Percentiles rank a stretch among this genome's conserved stretches.
These are phyloP conservation scores for Madoqua kirkii DNA, from an alignment of 2,113 vertebrate genomes.

Conservation along the genomic window DNA sequence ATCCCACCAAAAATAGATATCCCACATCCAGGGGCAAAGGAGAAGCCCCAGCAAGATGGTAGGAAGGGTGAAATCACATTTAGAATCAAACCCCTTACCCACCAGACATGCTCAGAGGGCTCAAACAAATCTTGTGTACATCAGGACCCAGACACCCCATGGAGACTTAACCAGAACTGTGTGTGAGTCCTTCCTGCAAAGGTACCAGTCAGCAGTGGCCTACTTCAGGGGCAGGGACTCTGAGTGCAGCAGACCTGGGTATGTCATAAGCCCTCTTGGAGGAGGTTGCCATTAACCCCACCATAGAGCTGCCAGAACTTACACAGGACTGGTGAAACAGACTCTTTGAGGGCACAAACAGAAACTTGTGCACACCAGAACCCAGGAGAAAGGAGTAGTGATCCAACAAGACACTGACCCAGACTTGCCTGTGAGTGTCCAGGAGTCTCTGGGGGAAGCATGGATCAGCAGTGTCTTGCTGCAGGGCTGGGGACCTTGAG, in stretches of 20 bases:
- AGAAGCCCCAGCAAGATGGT: not conserved
- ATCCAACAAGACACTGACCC: not conserved
- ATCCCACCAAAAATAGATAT: not conserved
- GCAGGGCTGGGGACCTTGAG: not conserved
- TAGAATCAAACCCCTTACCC: not conserved
- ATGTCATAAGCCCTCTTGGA: not conserved
- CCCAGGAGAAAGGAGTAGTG: not conserved
- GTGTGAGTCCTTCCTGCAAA: not conserved
- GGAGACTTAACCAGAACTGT: not conserved
- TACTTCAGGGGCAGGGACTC: not conserved
- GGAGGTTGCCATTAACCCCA: not conserved
- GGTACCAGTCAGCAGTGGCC: not conserved
- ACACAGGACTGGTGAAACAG: not conserved
- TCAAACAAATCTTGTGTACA: not conserved
- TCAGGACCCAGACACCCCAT: not conserved
- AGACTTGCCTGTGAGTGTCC: not conserved
- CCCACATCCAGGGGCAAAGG: not conserved
- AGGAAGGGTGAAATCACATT: not conserved
- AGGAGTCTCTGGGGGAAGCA: not conserved
- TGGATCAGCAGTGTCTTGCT: not conserved
- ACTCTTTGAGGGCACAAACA: not conserved
- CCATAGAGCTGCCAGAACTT: not conserved
- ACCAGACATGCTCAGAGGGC: not conserved
- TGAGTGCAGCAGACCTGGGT: not conserved
- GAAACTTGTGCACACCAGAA: not conserved